Conservation (phyloP, 2,888 invertebrate genomes). For the Germaria angustata region DNA sequence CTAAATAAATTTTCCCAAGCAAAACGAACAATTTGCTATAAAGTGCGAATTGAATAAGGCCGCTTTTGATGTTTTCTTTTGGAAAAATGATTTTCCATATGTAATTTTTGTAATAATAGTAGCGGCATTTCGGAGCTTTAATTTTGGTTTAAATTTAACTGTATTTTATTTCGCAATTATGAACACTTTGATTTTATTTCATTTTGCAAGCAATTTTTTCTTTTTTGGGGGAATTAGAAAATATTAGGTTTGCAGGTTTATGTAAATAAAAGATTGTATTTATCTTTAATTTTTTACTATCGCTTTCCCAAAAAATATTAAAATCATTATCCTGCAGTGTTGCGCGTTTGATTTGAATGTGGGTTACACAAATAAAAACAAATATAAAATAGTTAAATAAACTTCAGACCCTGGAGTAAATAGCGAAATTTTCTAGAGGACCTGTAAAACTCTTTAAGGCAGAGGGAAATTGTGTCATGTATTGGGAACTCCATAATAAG, state of each 20-base stretch:
- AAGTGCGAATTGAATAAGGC: conserved; percentile 8
- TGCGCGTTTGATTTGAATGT: too few species aligned
- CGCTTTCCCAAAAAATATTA: too few species aligned
- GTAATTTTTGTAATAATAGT: conserved; percentile 49
- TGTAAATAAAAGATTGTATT: not conserved
- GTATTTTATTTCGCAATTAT: conserved; percentile 16
- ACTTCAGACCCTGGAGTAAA: too few species aligned
- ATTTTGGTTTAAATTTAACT: conserved; percentile 42
- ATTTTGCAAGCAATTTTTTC: conserved; percentile 1
- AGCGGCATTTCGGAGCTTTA: conserved; percentile 54
- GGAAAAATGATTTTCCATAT: conserved; percentile 28
- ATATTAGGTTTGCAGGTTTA: not conserved
- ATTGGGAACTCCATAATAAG: too few species aligned
- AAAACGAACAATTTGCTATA: not conserved
- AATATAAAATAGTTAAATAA: too few species aligned
- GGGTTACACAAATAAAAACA: too few species aligned
- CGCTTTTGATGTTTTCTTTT: conserved; percentile 37
- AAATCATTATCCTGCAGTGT: too few species aligned
- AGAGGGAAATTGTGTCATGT: too few species aligned
- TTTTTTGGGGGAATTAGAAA: not conserved
- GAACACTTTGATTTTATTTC: not conserved
- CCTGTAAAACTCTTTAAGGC: too few species aligned
- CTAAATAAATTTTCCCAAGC: conserved; percentile 34
- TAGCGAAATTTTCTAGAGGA: too few species aligned
- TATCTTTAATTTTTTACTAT: not conserved